Evolutionary conservation across 2,888 invertebrate species (phyloP).

Genomic region (Anorthoa munda): DNA sequence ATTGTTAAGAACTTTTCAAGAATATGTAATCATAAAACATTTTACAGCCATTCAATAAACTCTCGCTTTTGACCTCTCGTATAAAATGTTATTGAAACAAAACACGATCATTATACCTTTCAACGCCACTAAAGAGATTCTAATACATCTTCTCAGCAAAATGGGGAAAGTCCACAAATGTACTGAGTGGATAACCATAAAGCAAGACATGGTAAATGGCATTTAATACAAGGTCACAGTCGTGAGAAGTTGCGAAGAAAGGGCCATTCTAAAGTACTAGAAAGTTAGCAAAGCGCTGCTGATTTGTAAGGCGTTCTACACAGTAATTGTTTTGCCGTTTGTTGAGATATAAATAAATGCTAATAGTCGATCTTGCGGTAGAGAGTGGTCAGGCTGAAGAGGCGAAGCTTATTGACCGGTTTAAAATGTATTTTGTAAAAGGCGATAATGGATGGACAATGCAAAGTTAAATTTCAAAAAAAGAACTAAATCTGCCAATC

Average conservation of each 20-base stretch:
- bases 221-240: slow-evolving; percentile 62
- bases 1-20: background rate
- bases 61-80: slow-evolving; percentile 17
- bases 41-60: slow-evolving; percentile 4
- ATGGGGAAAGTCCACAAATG: slow-evolving; percentile 56
- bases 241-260: slow-evolving; percentile 57
- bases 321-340: slow-evolving; percentile 34
- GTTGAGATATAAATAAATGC: slow-evolving; percentile 24
- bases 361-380: background rate
- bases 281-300: slow-evolving; percentile 49
- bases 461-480: background rate
- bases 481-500: background rate
- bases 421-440: background rate
- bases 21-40: slow-evolving; percentile 1
- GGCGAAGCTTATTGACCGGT: background rate
- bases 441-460: background rate
- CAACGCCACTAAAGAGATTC: slow-evolving; percentile 13
- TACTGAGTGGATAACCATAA: slow-evolving; percentile 34
- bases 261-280: slow-evolving; percentile 59
- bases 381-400: background rate
- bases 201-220: slow-evolving; percentile 51
- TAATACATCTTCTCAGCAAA: slow-evolving; percentile 15
- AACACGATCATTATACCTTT: slow-evolving; percentile 7
- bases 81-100: slow-evolving; percentile 24
- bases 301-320: slow-evolving; percentile 21